Base-by-base conservation (phyloP, 2,888 invertebrate genomes). In the Nymphalis urticae region DNA sequence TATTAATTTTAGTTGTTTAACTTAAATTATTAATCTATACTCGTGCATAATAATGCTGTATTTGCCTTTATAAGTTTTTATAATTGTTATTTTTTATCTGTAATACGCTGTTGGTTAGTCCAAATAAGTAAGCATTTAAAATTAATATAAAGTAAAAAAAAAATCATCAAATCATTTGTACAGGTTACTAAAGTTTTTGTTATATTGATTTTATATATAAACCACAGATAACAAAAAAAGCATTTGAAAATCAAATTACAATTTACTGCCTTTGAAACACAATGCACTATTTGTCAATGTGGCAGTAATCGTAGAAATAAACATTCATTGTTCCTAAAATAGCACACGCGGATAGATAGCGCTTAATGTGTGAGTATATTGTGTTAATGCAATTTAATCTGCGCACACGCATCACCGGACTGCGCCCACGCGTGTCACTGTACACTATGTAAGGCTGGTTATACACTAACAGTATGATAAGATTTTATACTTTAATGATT, bases 301-400 rank as follows among this genome's bases (percentile, higher is more conserved):
- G 56, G 32, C 56, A 62, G 48, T 60, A 53, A 60, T 68, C 9
- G 47, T 59, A 72, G 63, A 69, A 63, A 60, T 63, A 69, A 68
- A 71, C 68, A 69, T 69, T 70, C 60, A 72, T 72, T 75, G 66
- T 75, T 73, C 73, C 72, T 68, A 73, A 75, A 75, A 77, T 73
- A 77, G 73, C 74, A 72, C 66, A 71, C 72, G 74, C 72, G 71
- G 70, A 71, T 72, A 79, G 78, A 78, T 78, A 75, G 73, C 72
- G 69, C 74, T 71, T 77, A 78, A 79, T 78, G 77, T 78, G 75
- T 74, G 75, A 75, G 75, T 80, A 77, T 81, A 80, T 78, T 76
- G 78, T 74, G 75, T 77, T 90, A 90, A 90, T 90, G 90, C 90
- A 90, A 89, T 90, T 89, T 90, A 90, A 91, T 90, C 91, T 87